Conservation (phyloP, 37 sponge, comb jelly and placozoan species). For the Aplysina aerophoba region DNA sequence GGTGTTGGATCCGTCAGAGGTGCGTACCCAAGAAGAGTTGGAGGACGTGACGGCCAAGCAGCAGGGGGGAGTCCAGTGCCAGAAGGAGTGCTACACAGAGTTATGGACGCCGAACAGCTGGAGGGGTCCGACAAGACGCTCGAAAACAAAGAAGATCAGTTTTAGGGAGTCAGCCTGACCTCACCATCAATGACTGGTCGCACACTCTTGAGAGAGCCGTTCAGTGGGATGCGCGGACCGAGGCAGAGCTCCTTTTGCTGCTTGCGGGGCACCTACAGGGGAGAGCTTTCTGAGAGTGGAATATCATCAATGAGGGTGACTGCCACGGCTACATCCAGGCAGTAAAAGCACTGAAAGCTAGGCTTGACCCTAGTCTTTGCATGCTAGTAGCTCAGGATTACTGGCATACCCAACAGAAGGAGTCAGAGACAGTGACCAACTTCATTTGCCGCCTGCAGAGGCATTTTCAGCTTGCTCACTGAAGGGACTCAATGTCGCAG, state of each 20-base stretch:
- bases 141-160: neutral
- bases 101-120: neutral
- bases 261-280: constrained; percentile 53
- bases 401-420: constrained; percentile 33
- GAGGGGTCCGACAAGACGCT: neutral
- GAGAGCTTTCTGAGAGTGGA: constrained; percentile 50
- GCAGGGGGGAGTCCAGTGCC: neutral
- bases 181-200: constrained; percentile 43
- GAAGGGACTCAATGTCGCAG: constrained; percentile 37
- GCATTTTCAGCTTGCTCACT: constrained; percentile 35
- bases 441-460: constrained; percentile 40
- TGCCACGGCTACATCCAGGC: neutral
- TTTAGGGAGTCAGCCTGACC: constrained; percentile 23
- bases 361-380: constrained; percentile 31
- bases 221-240: constrained; percentile 49
- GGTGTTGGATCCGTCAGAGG: neutral
- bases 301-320: constrained; percentile 25
- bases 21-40: neutral
- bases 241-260: constrained; percentile 37
- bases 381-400: constrained; percentile 55
- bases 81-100: neutral
- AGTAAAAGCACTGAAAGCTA: neutral
- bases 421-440: constrained; percentile 41
- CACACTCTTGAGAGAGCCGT: constrained; percentile 37
- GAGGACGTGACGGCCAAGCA: neutral